phyloP scores from a whole-genome alignment of 2,888 invertebrate species.

The Leucoma salicis region DNA sequence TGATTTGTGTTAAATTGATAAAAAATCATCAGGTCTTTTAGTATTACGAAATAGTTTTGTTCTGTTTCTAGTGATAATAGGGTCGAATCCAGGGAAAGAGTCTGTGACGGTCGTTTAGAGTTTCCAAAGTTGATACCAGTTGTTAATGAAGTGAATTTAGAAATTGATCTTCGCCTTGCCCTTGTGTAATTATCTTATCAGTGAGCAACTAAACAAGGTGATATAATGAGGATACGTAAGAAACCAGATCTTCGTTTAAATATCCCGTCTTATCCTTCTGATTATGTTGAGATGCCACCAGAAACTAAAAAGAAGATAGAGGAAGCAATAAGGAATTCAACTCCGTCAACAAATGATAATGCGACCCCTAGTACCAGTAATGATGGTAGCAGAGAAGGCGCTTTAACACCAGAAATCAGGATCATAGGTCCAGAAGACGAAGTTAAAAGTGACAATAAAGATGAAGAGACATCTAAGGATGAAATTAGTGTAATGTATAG shows the following conservation, averaged over 20 bases:
- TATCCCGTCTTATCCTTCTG: slow-evolving; percentile 63
- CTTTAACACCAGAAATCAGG: slow-evolving; percentile 63
- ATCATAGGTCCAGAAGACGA: slow-evolving; percentile 43
- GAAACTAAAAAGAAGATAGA: slow-evolving; percentile 49
- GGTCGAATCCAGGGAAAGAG: no score
- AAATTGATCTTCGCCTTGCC: background rate
- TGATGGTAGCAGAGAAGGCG: slow-evolving; percentile 26
- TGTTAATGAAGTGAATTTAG: background rate
- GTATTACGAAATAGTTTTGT: slow-evolving; percentile 30
- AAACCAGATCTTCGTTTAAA: slow-evolving; percentile 62
- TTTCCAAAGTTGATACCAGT: background rate
- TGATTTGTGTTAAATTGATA: slow-evolving; percentile 53
- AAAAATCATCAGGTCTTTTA: slow-evolving; percentile 18
- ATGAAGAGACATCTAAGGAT: slow-evolving; percentile 7
- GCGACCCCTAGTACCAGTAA: slow-evolving; percentile 8
- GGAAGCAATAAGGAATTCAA: slow-evolving; percentile 33
- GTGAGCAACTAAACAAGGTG: background rate
- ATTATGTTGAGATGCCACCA: slow-evolving; percentile 70
- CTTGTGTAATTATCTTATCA: background rate
- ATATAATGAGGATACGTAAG: slow-evolving; percentile 59
- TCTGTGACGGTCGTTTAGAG: background rate
- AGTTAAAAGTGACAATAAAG: slow-evolving; percentile 20
- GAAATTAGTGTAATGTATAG: slow-evolving; percentile 46
- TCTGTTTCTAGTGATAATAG: no score
- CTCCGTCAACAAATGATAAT: slow-evolving; percentile 13